These are phyloP conservation scores for Etheostoma perlongum DNA, from an alignment of 2,797 vertebrate species.

Conservation along the genomic window DNA sequence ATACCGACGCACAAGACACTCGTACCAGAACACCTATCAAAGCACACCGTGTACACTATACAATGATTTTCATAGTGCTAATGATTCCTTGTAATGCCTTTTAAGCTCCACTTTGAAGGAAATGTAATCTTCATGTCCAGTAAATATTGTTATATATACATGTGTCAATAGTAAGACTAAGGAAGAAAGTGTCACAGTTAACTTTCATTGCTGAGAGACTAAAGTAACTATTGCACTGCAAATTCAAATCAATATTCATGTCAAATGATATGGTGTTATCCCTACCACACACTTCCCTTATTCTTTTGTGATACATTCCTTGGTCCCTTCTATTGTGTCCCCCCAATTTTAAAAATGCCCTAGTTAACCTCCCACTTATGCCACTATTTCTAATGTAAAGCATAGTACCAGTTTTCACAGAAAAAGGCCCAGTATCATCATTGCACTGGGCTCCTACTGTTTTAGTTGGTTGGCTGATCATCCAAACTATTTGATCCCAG, in stretches of 20 bases:
- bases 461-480: constrained; percentile 5
- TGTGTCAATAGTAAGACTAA: constrained; percentile 3
- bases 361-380: constrained; percentile 1
- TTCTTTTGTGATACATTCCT: constrained; percentile 49
- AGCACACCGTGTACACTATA: background rate
- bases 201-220: constrained; percentile 28
- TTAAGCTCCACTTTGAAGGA: constrained; percentile 9
- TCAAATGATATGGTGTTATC: constrained; percentile 48
- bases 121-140: constrained; percentile 1
- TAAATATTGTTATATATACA: constrained; percentile 30
- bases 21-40: no score
- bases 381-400: background rate
- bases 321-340: constrained; percentile 42
- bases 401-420: constrained; percentile 36
- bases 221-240: constrained; percentile 39
- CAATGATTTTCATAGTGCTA: constrained; percentile 18
- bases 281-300: background rate
- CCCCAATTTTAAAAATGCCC: constrained; percentile 21
- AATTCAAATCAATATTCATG: constrained; percentile 25
- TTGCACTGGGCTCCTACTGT: constrained; percentile 23
- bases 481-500: constrained; percentile 85
- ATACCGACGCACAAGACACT: no score
- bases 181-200: constrained; percentile 51
- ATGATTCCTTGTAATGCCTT: constrained; percentile 26
- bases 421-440: constrained; percentile 43